Evolutionary conservation across 2,888 invertebrate genomes (phyloP).

Genomic region (Cerastis leucographa): DNA sequence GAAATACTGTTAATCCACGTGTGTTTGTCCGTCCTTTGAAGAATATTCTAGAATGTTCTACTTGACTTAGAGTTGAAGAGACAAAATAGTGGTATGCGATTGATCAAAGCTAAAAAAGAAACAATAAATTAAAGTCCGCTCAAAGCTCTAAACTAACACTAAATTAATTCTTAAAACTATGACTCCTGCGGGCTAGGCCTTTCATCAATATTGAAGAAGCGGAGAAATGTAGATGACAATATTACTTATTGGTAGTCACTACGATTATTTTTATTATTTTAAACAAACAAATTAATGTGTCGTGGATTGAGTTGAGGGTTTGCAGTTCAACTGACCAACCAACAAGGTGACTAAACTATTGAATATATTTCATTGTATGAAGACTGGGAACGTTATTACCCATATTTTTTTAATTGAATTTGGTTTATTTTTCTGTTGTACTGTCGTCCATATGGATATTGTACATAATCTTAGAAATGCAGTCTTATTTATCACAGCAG

Average conservation of each 20-base stretch:
- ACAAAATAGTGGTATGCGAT: not conserved
- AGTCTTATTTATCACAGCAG: not conserved
- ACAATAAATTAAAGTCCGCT: not conserved
- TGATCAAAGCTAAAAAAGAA: not conserved
- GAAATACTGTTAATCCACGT: slow-evolving; percentile 50
- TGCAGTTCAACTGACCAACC: not conserved
- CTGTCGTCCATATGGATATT: not conserved
- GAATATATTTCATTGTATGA: not conserved
- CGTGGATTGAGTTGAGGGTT: not conserved
- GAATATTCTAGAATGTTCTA: slow-evolving; percentile 24
- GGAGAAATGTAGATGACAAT: not conserved
- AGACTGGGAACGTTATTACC: not conserved
- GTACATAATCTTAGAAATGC: not conserved
- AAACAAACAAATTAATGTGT: not conserved
- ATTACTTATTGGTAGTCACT: no score
- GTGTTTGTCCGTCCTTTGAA: slow-evolving; percentile 22
- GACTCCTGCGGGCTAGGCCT: not conserved
- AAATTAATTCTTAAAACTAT: fast-evolving
- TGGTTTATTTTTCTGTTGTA: not conserved
- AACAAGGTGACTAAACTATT: not conserved
- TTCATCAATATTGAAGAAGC: not conserved
- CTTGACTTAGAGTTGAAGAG: not conserved
- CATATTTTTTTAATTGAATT: not conserved
- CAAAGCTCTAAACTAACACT: no score
- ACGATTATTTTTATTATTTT: no score